phyloP scores from a whole-genome alignment of 2,113 vertebrate species.

The Diadophis punctatus region DNA sequence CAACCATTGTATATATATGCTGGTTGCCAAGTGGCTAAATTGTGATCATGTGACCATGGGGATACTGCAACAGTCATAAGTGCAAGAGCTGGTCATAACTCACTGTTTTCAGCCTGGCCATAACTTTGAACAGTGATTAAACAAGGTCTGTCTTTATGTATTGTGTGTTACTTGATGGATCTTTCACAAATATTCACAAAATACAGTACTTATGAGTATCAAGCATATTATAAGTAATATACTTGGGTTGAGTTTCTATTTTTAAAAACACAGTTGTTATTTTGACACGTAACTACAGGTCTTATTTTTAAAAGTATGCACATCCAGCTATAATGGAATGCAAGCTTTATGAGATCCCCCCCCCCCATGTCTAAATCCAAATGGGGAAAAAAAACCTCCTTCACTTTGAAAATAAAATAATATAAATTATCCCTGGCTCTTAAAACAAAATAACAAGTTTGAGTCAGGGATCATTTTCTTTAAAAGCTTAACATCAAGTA shows the following conservation, averaged over 20 bases:
- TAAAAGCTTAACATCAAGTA: not conserved
- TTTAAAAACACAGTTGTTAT: not conserved
- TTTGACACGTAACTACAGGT: not conserved
- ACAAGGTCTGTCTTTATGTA: not conserved
- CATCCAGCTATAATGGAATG: not conserved
- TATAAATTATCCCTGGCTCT: not conserved
- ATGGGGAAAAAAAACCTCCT: not conserved
- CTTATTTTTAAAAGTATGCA: not conserved
- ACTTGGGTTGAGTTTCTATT: not conserved
- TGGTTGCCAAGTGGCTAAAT: not conserved
- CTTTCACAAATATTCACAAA: not conserved
- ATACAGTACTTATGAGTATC: not conserved
- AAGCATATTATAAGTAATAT: not conserved
- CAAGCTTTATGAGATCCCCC: not conserved
- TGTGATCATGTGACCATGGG: not conserved
- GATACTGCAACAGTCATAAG: not conserved
- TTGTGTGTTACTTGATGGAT: not conserved
- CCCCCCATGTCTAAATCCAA: not conserved
- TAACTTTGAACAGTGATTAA: not conserved
- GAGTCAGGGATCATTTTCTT: not conserved
- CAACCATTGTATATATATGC: not conserved
- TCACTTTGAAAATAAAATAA: not conserved
- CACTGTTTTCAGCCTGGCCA: not conserved
- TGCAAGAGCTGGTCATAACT: not conserved
- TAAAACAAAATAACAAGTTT: not conserved